These are phyloP conservation scores for Pocillopora grandis DNA, from an alignment of 92 coral and sea anemone genomes.

Conservation along the genomic window DNA sequence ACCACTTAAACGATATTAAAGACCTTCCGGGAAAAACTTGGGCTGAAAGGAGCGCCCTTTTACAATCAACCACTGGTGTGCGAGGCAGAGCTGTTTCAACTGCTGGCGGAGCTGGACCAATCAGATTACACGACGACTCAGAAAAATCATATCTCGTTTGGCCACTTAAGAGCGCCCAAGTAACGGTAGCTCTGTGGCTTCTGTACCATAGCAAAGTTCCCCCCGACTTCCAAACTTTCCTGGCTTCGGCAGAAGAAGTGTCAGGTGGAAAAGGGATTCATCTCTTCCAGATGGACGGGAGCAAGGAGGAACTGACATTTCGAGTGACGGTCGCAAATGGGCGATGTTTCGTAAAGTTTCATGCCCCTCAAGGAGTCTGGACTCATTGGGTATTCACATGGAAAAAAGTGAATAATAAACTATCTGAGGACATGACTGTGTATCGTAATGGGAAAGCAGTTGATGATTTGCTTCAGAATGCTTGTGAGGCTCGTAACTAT, in stretches of 20 bases:
- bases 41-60: neutral
- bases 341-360: neutral
- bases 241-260: neutral
- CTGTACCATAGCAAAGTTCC: slow-evolving; percentile 7
- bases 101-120: neutral
- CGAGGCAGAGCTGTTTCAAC: neutral
- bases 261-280: neutral
- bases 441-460: slow-evolving; percentile 2
- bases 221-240: neutral
- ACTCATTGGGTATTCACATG: slow-evolving; percentile 12
- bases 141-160: neutral
- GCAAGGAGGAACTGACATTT: slow-evolving; percentile 13
- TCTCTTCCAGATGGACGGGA: neutral
- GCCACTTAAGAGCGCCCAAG: neutral
- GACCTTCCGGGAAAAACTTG: neutral
- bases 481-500: neutral
- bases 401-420: neutral
- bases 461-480: neutral
- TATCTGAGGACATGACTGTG: neutral
- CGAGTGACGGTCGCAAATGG: neutral
- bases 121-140: neutral
- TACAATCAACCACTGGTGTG: neutral
- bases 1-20: slow-evolving; percentile 1
- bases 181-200: slow-evolving; percentile 2
- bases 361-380: slow-evolving; percentile 21